Conservation (phyloP, 1,140 invertebrate genomes). For the Ladona fulva region DNA sequence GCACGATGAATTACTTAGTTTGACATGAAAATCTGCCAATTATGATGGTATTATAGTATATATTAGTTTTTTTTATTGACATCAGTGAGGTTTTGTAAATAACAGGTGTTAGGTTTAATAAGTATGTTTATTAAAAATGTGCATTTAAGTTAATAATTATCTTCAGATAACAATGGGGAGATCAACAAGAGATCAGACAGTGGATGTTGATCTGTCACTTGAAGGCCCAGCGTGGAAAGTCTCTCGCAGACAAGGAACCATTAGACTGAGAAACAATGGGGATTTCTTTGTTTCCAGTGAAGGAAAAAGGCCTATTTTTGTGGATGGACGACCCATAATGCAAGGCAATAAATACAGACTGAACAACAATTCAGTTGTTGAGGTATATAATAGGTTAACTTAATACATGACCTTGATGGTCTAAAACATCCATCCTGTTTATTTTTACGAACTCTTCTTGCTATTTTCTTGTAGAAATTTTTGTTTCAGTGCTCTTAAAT, state of each 20-base stretch:
- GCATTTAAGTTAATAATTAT: constrained; percentile 15
- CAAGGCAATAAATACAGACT: constrained; percentile 78
- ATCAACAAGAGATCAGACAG: constrained; percentile 74
- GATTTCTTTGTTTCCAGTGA: constrained; percentile 92
- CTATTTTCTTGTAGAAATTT: no score
- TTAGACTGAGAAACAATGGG: constrained; percentile 81
- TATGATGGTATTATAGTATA: no score
- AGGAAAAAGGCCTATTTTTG: constrained; percentile 88
- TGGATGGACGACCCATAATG: constrained; percentile 83
- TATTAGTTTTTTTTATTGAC: no score
- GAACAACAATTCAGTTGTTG: constrained; percentile 88
- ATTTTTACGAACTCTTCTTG: no score
- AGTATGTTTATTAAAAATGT: no score
- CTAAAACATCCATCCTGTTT: no score
- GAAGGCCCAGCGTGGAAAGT: constrained; percentile 85
- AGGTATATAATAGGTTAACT: constrained; percentile 48
- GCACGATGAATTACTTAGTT: no score
- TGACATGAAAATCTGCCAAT: no score
- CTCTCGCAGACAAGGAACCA: constrained; percentile 77
- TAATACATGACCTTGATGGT: no score
- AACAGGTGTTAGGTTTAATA: no score
- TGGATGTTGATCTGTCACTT: constrained; percentile 89
- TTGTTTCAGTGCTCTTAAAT: no score
- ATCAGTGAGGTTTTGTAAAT: no score
- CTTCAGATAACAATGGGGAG: constrained; percentile 82